Conservation (phyloP, 2,113 vertebrate species). For the Tragelaphus imberbis region DNA sequence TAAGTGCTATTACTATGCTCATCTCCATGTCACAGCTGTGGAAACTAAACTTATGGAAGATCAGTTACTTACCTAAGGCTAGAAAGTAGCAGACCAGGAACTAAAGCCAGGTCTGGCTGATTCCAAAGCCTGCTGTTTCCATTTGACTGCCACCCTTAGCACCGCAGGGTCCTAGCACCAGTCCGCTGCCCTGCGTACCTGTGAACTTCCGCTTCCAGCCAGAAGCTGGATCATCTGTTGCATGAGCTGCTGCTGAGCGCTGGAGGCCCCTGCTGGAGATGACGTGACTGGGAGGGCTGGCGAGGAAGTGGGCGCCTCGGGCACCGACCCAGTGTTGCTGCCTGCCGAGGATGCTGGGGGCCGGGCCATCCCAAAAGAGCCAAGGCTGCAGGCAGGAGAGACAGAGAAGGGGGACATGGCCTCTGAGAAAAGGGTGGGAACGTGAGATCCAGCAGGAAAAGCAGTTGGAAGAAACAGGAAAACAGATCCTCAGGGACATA, state of each 20-base stretch:
- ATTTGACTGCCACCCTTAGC: neutral
- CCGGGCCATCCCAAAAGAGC: slow-evolving; percentile 89
- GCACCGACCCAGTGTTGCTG: slow-evolving; percentile 83
- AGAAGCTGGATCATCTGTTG: slow-evolving; percentile 99
- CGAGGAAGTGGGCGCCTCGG: slow-evolving; percentile 86
- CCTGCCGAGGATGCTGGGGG: slow-evolving; percentile 90
- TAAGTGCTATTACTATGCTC: neutral
- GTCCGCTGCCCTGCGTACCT: slow-evolving; percentile 63
- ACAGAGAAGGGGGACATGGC: neutral
- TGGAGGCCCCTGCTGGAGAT: slow-evolving; percentile 75
- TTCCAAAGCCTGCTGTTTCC: neutral
- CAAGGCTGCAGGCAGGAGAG: slow-evolving; percentile 79
- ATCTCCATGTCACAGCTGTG: neutral
- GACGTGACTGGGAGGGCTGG: slow-evolving; percentile 84
- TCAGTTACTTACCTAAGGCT: neutral
- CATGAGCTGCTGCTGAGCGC: slow-evolving; percentile 84
- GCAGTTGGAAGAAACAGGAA: neutral
- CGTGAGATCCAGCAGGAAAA: slow-evolving; percentile 45
- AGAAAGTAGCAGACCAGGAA: too few species aligned
- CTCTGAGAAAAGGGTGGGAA: neutral
- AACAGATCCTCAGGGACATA: neutral
- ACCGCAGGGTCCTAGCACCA: too few species aligned
- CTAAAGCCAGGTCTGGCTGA: neutral
- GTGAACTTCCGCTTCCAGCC: slow-evolving; percentile 83
- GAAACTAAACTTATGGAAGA: neutral